phyloP scores from a whole-genome alignment of 2,888 invertebrate genomes.

The Andrena haemorrhoa region DNA sequence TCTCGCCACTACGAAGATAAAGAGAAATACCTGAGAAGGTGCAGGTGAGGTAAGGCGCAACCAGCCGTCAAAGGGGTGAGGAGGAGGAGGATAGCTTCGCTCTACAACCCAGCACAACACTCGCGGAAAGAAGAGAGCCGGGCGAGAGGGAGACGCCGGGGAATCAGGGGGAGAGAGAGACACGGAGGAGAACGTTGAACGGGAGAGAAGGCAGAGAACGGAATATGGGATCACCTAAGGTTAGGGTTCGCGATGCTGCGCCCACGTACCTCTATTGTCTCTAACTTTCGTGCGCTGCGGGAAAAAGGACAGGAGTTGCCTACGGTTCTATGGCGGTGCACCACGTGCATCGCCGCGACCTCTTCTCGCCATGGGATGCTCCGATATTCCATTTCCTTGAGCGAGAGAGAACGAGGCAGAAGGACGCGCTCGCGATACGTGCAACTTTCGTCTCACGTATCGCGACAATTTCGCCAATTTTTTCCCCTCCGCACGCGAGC shows the following conservation, averaged over 20 bases:
- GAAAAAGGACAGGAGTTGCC: conserved; percentile 76
- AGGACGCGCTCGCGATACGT: conserved; percentile 37
- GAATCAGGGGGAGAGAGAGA: conserved; percentile 60
- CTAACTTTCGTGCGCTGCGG: conserved; percentile 73
- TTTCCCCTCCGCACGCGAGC: background rate
- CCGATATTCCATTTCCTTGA: conserved; percentile 72
- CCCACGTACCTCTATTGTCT: conserved; percentile 82
- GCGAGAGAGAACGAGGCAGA: conserved; percentile 61
- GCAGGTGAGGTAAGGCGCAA: conserved; percentile 79
- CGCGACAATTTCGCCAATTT: background rate
- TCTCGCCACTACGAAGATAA: conserved; percentile 74
- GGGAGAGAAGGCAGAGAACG: conserved; percentile 73
- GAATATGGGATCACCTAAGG: conserved; percentile 83
- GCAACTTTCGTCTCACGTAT: conserved; percentile 25
- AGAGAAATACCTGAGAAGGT: conserved; percentile 81
- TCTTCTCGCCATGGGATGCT: conserved; percentile 68
- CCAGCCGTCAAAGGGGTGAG: conserved; percentile 69
- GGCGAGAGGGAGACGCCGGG: conserved; percentile 58
- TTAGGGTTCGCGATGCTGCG: conserved; percentile 83
- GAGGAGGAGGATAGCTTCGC: conserved; percentile 61
- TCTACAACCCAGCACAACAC: conserved; percentile 51
- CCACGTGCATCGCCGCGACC: conserved; percentile 61
- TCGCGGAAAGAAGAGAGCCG: conserved; percentile 41
- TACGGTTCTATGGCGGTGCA: conserved; percentile 62
- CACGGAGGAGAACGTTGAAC: conserved; percentile 63